Evolutionary conservation across 2,113 vertebrate genomes (phyloP), one percentile per base, ranked within the genome.

Genomic region (Rhipidura dahli): DNA sequence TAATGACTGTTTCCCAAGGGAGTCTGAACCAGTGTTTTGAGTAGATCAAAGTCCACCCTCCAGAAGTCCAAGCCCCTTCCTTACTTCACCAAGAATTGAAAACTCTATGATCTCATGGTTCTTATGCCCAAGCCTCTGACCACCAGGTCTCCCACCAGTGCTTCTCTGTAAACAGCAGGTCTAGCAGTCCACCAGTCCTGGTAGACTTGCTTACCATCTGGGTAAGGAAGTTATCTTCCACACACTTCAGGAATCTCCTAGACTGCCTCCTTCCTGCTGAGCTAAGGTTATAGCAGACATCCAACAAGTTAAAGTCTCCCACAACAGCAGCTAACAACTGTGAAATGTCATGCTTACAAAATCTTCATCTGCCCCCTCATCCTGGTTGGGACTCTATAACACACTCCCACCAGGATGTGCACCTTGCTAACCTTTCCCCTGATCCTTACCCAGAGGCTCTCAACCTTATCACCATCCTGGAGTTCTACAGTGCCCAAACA

Each of bases 301-400:
- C 17, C 26, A 44, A 26, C 31, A 59, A 27, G 13, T 12, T 59
- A 31, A 65, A 49, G 5, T 59, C 37, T 68, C 27, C 61, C 63
- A 59, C 31, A 76, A 44, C 3, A 10, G 33, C 0, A 0, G 11
- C 27, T 50, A 51, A 17, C 7, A 6, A 31, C 14, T 24, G 15
- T 27, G 31, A 85, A 35, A 50, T 35, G 13, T 19, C 24, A 57
- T 0, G 1, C 8, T 57, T 57, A 20, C 2, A 26, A 39, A 61
- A 35, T 17, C 17, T 57, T 57, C 11, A 14, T 31, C 31, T 42
- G 14, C 40, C 22, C 37, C 37, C 18, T 77, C 45, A 77, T 35
- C 31, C 53, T 51, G 20, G 39, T 5, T 42, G 64, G 42, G 11
- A 49, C 11, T 15, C n/a, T 50, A 4, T n/a, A 59, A 44, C 9